phyloP scores from a whole-genome alignment of 2,113 vertebrate species.

The Charina bottae region DNA sequence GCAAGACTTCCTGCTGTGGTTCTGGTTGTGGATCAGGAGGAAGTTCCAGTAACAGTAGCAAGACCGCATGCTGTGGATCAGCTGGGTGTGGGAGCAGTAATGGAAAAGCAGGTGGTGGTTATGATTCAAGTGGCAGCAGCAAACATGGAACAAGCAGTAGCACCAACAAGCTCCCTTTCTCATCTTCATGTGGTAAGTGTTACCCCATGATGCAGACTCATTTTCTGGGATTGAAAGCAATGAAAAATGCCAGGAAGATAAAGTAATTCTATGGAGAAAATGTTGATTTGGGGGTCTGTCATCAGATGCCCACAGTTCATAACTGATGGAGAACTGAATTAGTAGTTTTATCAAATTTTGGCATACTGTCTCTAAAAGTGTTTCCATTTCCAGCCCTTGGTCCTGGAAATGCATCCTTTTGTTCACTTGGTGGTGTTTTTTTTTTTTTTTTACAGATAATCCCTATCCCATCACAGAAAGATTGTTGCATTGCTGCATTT shows the following conservation, averaged over 20 bases:
- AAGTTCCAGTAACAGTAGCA: neutral
- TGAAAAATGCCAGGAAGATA: neutral
- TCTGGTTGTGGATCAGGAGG: neutral
- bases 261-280: neutral
- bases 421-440: neutral
- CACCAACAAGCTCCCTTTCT: neutral
- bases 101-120: neutral
- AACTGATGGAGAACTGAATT: neutral
- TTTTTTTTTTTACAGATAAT: neutral
- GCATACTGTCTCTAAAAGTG: neutral
- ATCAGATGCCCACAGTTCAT: neutral
- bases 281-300: neutral
- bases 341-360: neutral
- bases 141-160: neutral
- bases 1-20: neutral
- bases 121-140: conserved; percentile 28
- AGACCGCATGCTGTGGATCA: neutral
- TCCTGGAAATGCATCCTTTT: neutral
- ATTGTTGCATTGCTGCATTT: neutral
- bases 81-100: neutral
- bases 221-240: neutral
- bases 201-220: neutral
- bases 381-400: neutral
- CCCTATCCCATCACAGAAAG: neutral
- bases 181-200: neutral